A percentile compares a stretch with the other conserved stretches of the same genome.
Evolutionary conservation across 2,888 invertebrate species (phyloP).

Genomic region (Phyllotreta striolata): DNA sequence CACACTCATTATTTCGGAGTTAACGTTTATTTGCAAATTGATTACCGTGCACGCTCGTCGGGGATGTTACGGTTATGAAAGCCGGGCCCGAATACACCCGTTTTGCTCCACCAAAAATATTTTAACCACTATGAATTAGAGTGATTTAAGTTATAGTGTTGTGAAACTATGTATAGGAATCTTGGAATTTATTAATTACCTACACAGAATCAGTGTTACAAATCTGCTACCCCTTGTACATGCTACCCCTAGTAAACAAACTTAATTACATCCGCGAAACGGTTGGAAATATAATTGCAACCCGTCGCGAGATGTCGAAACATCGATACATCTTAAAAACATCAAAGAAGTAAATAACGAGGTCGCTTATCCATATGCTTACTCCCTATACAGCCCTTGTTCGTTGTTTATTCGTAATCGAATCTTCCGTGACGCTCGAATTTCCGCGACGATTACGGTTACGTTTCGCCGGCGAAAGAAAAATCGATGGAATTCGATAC

Average conservation of each 20-base stretch:
- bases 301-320: too few relatives aligned
- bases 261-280: too few relatives aligned
- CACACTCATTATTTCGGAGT: slow-evolving; percentile 40
- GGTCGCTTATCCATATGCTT: too few relatives aligned
- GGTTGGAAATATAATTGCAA: too few relatives aligned
- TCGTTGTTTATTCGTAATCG: slow-evolving; percentile 31
- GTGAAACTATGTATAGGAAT: too few relatives aligned
- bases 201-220: too few relatives aligned
- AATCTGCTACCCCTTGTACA: too few relatives aligned
- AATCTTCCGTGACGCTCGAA: slow-evolving; percentile 24
- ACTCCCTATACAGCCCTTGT: slow-evolving; percentile 14
- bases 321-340: too few relatives aligned
- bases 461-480: slow-evolving; percentile 4
- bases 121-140: neutral
- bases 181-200: too few relatives aligned
- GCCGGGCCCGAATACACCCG: slow-evolving; percentile 9
- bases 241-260: too few relatives aligned
- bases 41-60: slow-evolving; percentile 33
- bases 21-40: slow-evolving; percentile 36
- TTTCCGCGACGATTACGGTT: slow-evolving; percentile 24
- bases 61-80: slow-evolving; percentile 29
- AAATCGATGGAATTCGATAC: slow-evolving; percentile 27
- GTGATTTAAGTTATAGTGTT: too few relatives aligned
- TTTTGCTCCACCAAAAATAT: neutral
- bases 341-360: too few relatives aligned